phyloP scores from a whole-genome alignment of 2,797 vertebrate species.

The Gambusia yucatana region DNA sequence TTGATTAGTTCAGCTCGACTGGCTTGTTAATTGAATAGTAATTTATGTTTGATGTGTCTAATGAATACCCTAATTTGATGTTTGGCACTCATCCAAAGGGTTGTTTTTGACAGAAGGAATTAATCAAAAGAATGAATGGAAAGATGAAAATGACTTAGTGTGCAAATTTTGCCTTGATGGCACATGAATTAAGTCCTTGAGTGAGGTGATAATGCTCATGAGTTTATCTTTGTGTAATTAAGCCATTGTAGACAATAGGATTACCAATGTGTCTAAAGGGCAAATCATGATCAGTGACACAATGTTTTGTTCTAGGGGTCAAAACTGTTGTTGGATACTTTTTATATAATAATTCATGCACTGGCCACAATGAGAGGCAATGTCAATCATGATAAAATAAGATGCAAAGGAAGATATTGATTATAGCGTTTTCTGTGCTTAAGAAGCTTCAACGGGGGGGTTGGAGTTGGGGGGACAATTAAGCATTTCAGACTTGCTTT shows the following conservation, averaged over 20 bases:
- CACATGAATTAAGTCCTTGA: constrained; percentile 51
- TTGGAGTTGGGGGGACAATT: neutral
- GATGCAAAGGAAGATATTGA: neutral
- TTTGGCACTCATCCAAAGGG: constrained; percentile 70
- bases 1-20: constrained; percentile 84
- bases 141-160: constrained; percentile 53
- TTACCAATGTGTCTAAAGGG: neutral
- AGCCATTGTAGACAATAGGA: constrained; percentile 29
- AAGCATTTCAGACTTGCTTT: neutral
- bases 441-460: neutral
- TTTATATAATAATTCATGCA: neutral
- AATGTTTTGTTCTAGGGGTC: neutral
- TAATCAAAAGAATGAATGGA: constrained; percentile 63
- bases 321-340: neutral
- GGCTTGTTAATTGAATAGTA: constrained; percentile 83
- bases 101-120: constrained; percentile 67
- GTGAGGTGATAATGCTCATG: constrained; percentile 40
- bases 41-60: constrained; percentile 80
- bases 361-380: neutral
- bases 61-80: constrained; percentile 78
- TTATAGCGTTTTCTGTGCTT: neutral
- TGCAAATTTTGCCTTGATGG: constrained; percentile 51
- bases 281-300: neutral
- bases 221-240: constrained; percentile 44
- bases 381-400: constrained; percentile 2